Percentiles rank a stretch among this genome's conserved stretches.
These are phyloP conservation scores for Corapipo altera DNA, from an alignment of 2,113 vertebrate species.

Conservation along the genomic window DNA sequence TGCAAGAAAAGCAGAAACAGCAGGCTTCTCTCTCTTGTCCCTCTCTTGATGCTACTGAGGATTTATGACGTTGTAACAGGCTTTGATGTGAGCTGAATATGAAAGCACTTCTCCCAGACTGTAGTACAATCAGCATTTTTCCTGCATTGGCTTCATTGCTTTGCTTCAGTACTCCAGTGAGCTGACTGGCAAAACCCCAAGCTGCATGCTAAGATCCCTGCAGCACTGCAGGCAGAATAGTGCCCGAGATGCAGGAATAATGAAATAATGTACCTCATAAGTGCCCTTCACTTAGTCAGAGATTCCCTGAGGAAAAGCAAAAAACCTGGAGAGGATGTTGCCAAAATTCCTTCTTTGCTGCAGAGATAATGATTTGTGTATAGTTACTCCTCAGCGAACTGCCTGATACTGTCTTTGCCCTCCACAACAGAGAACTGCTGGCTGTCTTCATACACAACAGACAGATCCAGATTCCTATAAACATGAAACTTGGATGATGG, in stretches of 20 bases:
- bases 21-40: not conserved
- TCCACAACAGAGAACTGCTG: not conserved
- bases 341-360: not conserved
- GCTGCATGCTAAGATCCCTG: not conserved
- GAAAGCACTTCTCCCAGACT: not conserved
- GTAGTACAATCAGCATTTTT: constrained; percentile 27
- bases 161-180: not conserved
- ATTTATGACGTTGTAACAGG: not conserved
- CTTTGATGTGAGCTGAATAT: not conserved
- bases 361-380: not conserved
- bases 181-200: not conserved
- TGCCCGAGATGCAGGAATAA: not conserved
- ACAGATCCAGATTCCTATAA: not conserved
- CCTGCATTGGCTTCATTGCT: constrained; percentile 30
- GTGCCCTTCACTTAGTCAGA: not conserved
- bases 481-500: not conserved
- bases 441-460: not conserved
- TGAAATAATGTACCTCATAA: not conserved
- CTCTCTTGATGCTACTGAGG: not conserved
- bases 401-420: not conserved
- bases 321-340: not conserved
- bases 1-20: not conserved
- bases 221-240: not conserved
- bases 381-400: not conserved
- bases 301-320: not conserved